These are phyloP conservation scores for Fukomys damarensis DNA, from an alignment of 2,113 vertebrate species.

Conservation along the genomic window DNA sequence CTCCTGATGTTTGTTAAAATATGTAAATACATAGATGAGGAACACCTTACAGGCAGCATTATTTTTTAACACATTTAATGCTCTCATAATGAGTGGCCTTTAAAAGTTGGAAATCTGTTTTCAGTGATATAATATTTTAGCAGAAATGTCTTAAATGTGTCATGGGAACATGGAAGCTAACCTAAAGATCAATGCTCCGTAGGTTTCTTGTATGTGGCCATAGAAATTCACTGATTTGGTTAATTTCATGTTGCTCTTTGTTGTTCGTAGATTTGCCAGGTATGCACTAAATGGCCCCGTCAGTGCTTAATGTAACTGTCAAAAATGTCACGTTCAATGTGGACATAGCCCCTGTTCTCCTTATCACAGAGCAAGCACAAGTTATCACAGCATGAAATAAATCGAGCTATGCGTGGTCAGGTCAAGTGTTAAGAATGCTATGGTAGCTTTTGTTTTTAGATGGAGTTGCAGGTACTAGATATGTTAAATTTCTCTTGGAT, in stretches of 20 bases:
- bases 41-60: conserved; percentile 56
- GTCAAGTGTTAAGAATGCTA: conserved; percentile 36
- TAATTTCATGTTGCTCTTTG: neutral
- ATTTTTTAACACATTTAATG: conserved; percentile 62
- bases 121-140: neutral
- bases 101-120: neutral
- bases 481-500: conserved; percentile 38
- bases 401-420: neutral
- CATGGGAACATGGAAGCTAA: neutral
- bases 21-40: conserved; percentile 73
- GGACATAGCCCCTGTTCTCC: neutral
- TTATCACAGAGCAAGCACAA: neutral
- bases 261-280: neutral
- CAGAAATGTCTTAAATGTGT: conserved; percentile 1
- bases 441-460: conserved; percentile 72
- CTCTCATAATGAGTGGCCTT: conserved; percentile 56
- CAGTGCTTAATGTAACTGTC: neutral
- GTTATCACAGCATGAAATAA: fast-evolving
- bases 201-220: neutral
- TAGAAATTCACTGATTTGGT: neutral
- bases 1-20: conserved; percentile 74
- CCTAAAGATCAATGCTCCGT: neutral
- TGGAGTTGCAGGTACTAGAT: conserved; percentile 68
- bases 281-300: neutral
- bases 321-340: neutral